Evolutionary conservation across 2,888 invertebrate species (phyloP), one percentile per base, ranked within the genome.

Genomic region (Mythimna ferrago): DNA sequence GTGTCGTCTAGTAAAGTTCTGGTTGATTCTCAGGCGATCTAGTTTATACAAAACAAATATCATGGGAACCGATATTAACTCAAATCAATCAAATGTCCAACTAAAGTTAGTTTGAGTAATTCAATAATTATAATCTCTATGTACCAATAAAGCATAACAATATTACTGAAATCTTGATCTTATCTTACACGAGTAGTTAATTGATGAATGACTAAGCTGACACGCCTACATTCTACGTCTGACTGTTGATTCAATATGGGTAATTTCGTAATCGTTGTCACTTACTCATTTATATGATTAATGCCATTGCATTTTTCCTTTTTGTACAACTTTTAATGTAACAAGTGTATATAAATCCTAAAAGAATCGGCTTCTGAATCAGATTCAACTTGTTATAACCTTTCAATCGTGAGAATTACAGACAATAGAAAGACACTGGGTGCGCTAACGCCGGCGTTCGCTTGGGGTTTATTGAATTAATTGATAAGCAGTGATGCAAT

Each of bases 151-250:
- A 74, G 71, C 60, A 53, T 65, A 66, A 76, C 76, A 82, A 60
- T 79, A 73, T 70, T 60, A 69, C 66, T 65, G 61, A 65, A 73
- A 66, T 64, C 58, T 65, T 48, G 81, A 75, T 71, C 48, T 77
- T 82, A 83, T 85, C 83, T 63, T 67, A 66, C 56, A 67, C 21
- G 54, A 69, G 69, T 64, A 73, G 60, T 86, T 79, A 84, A 83
- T 80, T 84, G 86, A 84, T 86, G 75, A 78, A 86, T 86, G 82
- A 68, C 63, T 76, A 66, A 77, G n/a, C 65, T 26, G 61, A 70
- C 71, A 84, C 77, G 73, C 75, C 84, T 44, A 79, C 32, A 74
- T 67, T 73, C 78, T 75, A 70, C 53, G 54, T 51, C 73, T 60
- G 61, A 60, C 32, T 67, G 66, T 66, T 70, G 58, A 73, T 65